Percentiles rank a stretch among this genome's conserved stretches.
phyloP scores from a whole-genome alignment of 2,888 invertebrate genomes.

The Mylabris sibirica region DNA sequence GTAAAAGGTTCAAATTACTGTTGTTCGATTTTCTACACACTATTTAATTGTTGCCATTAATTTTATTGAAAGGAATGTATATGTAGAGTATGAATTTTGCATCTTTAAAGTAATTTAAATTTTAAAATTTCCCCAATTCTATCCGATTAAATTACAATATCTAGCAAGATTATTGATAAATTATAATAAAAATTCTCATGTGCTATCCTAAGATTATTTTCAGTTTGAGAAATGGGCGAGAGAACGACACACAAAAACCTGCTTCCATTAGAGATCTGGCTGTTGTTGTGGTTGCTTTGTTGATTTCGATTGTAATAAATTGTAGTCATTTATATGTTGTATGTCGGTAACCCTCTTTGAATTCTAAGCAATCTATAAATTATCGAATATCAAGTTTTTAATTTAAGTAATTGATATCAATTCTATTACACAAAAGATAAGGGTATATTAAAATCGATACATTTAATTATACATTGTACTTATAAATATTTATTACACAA shows the following conservation, averaged over 20 bases:
- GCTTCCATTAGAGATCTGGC: background rate
- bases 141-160: background rate
- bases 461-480: background rate
- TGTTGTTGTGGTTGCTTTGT: background rate
- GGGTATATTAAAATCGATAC: background rate
- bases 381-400: constrained; percentile 9
- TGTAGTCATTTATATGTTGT: constrained; percentile 10
- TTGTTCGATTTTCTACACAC: background rate
- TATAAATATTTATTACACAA: constrained; percentile 8
- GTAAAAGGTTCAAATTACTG: background rate
- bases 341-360: background rate
- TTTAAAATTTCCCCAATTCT: background rate
- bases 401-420: constrained; percentile 17
- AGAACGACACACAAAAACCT: background rate
- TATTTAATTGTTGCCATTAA: constrained; percentile 4
- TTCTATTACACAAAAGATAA: background rate
- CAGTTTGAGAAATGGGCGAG: background rate
- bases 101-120: background rate
- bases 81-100: background rate
- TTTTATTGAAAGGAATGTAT: background rate
- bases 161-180: background rate
- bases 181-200: background rate
- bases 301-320: constrained; percentile 13
- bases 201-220: background rate
- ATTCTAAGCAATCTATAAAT: constrained; percentile 11